Evolutionary conservation across 1,140 invertebrate genomes (phyloP).

Genomic region (Ceratosolen fusciceps): DNA sequence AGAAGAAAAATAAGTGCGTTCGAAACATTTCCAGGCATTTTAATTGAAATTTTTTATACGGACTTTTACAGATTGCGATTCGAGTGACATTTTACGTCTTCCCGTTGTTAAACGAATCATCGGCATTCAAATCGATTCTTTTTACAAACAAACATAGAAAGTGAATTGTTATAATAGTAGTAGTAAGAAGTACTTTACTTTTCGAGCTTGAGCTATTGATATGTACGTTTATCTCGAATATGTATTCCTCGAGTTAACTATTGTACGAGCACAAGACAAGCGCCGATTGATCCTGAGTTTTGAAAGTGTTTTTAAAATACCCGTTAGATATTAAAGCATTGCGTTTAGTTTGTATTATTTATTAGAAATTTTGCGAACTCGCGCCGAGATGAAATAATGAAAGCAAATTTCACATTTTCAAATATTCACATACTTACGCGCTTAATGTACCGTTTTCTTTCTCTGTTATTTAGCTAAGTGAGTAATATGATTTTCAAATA

Average conservation of each 20-base stretch:
- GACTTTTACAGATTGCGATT: slow-evolving; percentile 28
- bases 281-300: too few relatives aligned
- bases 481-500: slow-evolving; percentile 27
- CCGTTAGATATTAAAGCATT: slow-evolving; percentile 27
- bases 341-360: slow-evolving; percentile 41
- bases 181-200: too few relatives aligned
- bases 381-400: background rate
- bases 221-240: too few relatives aligned
- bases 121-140: slow-evolving; percentile 15
- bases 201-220: slow-evolving; percentile 16
- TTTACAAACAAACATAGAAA: background rate
- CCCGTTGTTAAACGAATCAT: slow-evolving; percentile 28
- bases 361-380: slow-evolving; percentile 27
- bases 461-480: slow-evolving; percentile 38
- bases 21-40: slow-evolving; percentile 23
- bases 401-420: too few relatives aligned
- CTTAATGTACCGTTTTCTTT: slow-evolving; percentile 24
- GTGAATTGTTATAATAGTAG: slow-evolving; percentile 17
- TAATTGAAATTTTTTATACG: slow-evolving; percentile 39
- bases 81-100: slow-evolving; percentile 38
- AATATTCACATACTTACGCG: too few relatives aligned
- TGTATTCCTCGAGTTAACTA: too few relatives aligned
- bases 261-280: too few relatives aligned
- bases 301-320: slow-evolving; percentile 11
- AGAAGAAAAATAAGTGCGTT: too few relatives aligned